A percentile compares a stretch with the other conserved stretches of the same genome.
Evolutionary conservation across 2,113 vertebrate genomes (phyloP).

Genomic region (Chaetura pelagica): DNA sequence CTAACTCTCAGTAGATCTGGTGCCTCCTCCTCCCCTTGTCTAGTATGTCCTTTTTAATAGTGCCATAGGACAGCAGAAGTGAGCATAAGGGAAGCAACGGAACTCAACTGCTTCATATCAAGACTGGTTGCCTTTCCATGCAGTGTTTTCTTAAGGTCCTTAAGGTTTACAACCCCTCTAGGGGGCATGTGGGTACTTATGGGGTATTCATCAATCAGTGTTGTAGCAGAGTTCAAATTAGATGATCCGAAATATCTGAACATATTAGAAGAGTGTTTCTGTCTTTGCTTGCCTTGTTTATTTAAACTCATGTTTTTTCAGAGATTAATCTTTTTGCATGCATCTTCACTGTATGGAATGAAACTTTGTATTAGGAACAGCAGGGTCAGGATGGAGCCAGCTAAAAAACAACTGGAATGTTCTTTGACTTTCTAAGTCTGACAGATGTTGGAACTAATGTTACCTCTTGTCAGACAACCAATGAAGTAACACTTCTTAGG

Average conservation of each 20-base stretch:
- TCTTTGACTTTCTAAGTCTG: background rate
- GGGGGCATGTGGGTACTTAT: too few species aligned
- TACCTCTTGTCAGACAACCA: background rate
- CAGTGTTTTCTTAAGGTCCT: background rate
- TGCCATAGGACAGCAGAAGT: background rate
- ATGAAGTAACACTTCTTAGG: background rate
- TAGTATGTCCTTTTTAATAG: background rate
- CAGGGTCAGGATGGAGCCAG: background rate
- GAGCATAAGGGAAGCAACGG: background rate
- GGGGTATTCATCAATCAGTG: too few species aligned
- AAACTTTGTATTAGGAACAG: background rate
- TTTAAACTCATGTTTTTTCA: background rate
- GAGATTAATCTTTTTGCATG: background rate
- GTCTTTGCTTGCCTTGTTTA: background rate
- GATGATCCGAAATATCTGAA: background rate
- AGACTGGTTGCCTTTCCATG: background rate
- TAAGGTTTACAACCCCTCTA: background rate
- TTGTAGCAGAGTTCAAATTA: background rate
- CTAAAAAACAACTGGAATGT: background rate
- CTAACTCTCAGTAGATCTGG: background rate
- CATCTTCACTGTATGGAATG: background rate
- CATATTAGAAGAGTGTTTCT: background rate
- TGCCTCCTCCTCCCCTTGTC: background rate
- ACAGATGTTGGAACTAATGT: background rate
- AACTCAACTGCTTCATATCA: background rate